Conservation (phyloP, 2,113 vertebrate genomes). For the Onychostruthus taczanowskii region DNA sequence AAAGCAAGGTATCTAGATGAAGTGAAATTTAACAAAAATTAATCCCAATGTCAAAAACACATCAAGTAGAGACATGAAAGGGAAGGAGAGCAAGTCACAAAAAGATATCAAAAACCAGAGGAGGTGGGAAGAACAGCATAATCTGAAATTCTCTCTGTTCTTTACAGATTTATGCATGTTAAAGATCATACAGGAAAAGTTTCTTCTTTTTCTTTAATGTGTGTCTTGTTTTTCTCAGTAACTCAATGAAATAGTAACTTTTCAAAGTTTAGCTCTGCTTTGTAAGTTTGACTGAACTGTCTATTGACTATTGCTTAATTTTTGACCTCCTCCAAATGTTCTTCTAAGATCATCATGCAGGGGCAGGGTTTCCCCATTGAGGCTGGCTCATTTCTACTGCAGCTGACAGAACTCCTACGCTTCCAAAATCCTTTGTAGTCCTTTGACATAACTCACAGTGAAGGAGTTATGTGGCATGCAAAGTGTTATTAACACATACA, state of each 20-base stretch:
- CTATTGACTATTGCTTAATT: background rate
- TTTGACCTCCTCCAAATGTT: background rate
- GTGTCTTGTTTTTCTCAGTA: background rate
- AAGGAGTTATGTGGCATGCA: background rate
- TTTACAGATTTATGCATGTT: background rate
- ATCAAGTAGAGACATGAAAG: constrained; percentile 25
- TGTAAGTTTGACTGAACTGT: background rate
- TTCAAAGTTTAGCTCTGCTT: background rate
- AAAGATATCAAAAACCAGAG: background rate
- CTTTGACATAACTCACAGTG: background rate
- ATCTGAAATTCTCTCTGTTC: constrained; percentile 30
- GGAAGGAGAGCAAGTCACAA: background rate
- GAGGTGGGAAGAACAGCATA: background rate
- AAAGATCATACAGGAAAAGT: background rate
- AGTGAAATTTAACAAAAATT: constrained; percentile 3
- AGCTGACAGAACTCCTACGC: background rate
- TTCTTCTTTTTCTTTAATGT: background rate
- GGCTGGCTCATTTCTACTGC: background rate
- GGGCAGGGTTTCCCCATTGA: background rate
- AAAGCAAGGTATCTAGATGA: background rate
- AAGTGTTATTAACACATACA: background rate
- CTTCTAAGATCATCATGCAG: background rate
- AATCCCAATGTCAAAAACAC: background rate
- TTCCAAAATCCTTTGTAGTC: background rate
- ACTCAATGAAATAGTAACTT: background rate